Evolutionary conservation across 2,888 invertebrate species (phyloP).

Genomic region (Microctonus aethiopoides): DNA sequence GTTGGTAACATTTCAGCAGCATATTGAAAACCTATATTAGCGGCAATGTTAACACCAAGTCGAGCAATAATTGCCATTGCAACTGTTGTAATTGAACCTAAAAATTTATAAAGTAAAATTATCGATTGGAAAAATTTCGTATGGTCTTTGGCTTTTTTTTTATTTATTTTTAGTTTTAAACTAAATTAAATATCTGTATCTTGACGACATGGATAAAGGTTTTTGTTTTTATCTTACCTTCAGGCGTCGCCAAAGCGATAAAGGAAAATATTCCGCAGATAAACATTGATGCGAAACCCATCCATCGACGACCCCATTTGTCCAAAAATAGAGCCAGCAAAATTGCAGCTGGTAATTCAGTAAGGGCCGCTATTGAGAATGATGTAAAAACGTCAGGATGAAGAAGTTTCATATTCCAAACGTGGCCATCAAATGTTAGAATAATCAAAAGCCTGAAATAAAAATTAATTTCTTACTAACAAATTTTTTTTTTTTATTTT

Average conservation of each 20-base stretch:
- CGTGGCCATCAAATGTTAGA: slow-evolving; percentile 88
- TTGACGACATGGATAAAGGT: not conserved
- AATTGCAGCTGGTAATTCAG: slow-evolving; percentile 87
- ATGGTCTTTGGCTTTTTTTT: too few species aligned
- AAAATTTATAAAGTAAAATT: slow-evolving; percentile 39
- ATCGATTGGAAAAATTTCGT: slow-evolving; percentile 36
- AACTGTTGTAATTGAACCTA: slow-evolving; percentile 78
- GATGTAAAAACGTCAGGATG: slow-evolving; percentile 85
- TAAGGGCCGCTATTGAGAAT: slow-evolving; percentile 84
- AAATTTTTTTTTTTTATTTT: not conserved
- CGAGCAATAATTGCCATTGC: slow-evolving; percentile 84
- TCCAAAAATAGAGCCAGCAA: slow-evolving; percentile 82
- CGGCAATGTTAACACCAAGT: slow-evolving; percentile 88
- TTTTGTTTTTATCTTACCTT: slow-evolving; percentile 68
- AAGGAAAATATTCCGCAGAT: slow-evolving; percentile 84
- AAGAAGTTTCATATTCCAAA: slow-evolving; percentile 86
- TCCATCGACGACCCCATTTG: slow-evolving; percentile 86
- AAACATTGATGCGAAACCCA: slow-evolving; percentile 85
- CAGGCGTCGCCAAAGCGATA: slow-evolving; percentile 79
- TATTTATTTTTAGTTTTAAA: too few species aligned
- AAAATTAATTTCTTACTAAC: not conserved
- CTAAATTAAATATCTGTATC: too few species aligned
- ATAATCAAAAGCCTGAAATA: slow-evolving; percentile 80
- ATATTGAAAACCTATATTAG: slow-evolving; percentile 91
- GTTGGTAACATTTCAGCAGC: slow-evolving; percentile 90